Evolutionary conservation across 2,888 invertebrate genomes (phyloP).

Genomic region (Alloplasta piceator): DNA sequence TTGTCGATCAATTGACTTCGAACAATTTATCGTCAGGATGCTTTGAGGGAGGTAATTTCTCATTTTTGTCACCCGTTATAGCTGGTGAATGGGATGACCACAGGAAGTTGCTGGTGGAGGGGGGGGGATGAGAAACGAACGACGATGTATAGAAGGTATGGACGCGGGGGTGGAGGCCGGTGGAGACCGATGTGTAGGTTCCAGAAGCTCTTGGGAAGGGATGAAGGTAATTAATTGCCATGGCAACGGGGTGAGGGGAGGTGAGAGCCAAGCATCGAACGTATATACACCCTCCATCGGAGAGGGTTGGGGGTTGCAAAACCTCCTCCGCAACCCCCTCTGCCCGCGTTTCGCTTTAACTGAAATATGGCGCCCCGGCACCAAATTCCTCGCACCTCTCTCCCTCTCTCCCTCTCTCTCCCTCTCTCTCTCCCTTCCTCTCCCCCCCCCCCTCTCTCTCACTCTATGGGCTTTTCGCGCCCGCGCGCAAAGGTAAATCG

Average conservation of each 20-base stretch:
- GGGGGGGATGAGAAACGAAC: conserved; percentile 16
- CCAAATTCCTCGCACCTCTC: conserved; percentile 76
- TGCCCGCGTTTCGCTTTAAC: conserved; percentile 77
- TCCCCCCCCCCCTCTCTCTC: conserved; percentile 37
- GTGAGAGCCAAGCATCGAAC: conserved; percentile 76
- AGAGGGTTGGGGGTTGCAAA: conserved; percentile 5
- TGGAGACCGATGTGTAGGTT: conserved; percentile 67
- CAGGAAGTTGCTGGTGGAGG: conserved; percentile 55
- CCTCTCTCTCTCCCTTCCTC: conserved; percentile 25
- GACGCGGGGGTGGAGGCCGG: conserved; percentile 17
- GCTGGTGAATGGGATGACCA: conserved; percentile 28
- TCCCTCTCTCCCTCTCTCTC: conserved; percentile 40
- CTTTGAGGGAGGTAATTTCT: background rate
- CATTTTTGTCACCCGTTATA: conserved; percentile 58
- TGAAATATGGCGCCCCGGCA: conserved; percentile 82
- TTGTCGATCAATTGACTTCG: too few species aligned
- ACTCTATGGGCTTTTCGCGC: conserved; percentile 48
- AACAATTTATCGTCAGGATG: background rate
- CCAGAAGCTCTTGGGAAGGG: conserved; percentile 77
- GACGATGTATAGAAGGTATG: conserved; percentile 4
- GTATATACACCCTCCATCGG: conserved; percentile 49
- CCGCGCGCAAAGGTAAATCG: conserved; percentile 66
- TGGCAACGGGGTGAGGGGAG: conserved; percentile 79
- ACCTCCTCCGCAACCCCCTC: conserved; percentile 74
- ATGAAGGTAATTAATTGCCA: conserved; percentile 83